Conservation (phyloP, 2,797 vertebrate species). For the Antennarius maculatus region DNA sequence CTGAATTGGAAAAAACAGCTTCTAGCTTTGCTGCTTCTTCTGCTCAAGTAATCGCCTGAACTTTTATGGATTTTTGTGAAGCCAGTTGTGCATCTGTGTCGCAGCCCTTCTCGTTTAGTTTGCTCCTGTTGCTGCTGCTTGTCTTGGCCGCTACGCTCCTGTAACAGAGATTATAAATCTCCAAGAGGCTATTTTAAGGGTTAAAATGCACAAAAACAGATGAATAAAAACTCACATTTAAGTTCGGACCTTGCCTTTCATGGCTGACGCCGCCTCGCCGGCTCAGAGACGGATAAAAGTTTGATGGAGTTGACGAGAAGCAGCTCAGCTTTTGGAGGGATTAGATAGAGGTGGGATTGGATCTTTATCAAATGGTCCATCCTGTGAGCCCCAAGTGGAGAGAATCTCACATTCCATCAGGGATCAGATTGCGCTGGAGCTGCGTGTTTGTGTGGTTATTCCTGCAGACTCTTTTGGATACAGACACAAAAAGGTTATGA, state of each 20-base stretch:
- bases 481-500: constrained; percentile 77
- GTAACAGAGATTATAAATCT: no score
- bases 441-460: background rate
- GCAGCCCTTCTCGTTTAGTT: no score
- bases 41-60: no score
- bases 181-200: no score
- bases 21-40: no score
- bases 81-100: no score
- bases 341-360: constrained; percentile 44
- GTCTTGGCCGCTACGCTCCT: no score
- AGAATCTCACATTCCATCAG: constrained; percentile 53
- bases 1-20: no score
- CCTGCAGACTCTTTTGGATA: constrained; percentile 5
- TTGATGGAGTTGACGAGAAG: constrained; percentile 7
- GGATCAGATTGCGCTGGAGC: constrained; percentile 12
- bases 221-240: constrained; percentile 1
- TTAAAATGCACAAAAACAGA: no score
- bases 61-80: no score
- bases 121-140: no score
- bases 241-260: constrained; percentile 3
- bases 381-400: constrained; percentile 18
- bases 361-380: constrained; percentile 34
- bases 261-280: constrained; percentile 1
- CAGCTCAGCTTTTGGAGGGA: constrained; percentile 32
- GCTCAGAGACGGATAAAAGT: constrained; percentile 6